phyloP scores from a whole-genome alignment of 2,113 vertebrate genomes.

The Ctenomys sociabilis region DNA sequence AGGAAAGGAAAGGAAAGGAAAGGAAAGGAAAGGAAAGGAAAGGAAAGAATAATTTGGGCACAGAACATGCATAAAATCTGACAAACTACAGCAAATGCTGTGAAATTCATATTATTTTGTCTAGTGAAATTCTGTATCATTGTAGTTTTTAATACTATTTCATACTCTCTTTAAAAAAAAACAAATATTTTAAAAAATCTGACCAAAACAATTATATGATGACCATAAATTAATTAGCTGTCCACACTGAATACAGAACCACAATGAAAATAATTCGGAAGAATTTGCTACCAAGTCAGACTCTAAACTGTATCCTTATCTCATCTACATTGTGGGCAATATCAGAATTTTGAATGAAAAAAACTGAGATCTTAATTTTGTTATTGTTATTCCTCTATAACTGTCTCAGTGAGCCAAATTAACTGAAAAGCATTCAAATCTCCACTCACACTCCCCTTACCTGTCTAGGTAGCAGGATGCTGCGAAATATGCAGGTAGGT shows the following conservation, averaged over 20 bases:
- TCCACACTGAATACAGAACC: background rate
- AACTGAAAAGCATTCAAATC: background rate
- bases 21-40: background rate
- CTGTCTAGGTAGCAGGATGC: background rate
- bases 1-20: too few species aligned
- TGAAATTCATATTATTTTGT: too few species aligned
- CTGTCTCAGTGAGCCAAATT: background rate
- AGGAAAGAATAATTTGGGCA: background rate
- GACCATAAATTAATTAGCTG: background rate
- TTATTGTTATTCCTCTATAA: background rate
- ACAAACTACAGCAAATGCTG: background rate
- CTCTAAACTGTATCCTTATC: background rate
- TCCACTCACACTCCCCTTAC: background rate
- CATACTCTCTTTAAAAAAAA: too few species aligned
- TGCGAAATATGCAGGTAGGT: background rate
- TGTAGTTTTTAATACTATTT: too few species aligned
- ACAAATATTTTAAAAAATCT: too few species aligned
- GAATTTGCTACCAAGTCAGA: background rate
- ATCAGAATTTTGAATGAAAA: background rate
- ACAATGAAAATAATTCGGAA: background rate
- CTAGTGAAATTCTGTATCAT: too few species aligned
- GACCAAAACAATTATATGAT: background rate
- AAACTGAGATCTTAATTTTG: background rate
- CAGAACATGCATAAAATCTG: background rate
- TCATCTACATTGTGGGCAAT: background rate